Percentiles rank a stretch among this genome's conserved stretches.
Evolutionary conservation across 2,888 invertebrate species (phyloP).

Genomic region (Eilema sororculum): DNA sequence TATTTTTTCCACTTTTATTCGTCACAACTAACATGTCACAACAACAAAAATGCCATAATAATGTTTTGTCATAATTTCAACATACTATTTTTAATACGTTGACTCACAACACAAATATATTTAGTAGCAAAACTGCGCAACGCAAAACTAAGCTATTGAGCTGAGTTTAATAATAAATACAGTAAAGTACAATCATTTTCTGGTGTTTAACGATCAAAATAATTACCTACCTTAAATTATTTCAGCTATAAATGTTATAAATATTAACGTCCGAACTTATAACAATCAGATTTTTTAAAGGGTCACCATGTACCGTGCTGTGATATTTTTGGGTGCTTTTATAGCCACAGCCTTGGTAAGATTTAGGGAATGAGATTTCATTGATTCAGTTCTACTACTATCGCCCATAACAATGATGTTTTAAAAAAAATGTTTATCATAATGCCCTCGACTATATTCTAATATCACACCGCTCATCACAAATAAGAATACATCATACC

Average conservation of each 20-base stretch:
- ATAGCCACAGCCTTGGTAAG: not conserved
- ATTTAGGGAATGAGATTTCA: not conserved
- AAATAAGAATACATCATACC: too few species aligned
- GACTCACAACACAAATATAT: not conserved
- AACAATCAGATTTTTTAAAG: not conserved
- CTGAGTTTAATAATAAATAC: not conserved
- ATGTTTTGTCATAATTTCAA: not conserved
- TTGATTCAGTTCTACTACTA: not conserved
- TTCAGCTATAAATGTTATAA: not conserved
- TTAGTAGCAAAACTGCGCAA: not conserved
- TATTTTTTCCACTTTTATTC: not conserved
- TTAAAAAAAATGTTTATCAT: too few species aligned
- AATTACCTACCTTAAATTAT: not conserved
- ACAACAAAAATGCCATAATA: not conserved
- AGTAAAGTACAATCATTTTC: slow-evolving; percentile 5
- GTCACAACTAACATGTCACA: not conserved
- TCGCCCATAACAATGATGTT: too few species aligned
- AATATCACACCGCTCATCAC: too few species aligned
- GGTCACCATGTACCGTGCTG: not conserved
- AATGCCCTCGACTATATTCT: too few species aligned
- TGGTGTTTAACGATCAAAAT: slow-evolving; percentile 5
- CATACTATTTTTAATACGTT: not conserved
- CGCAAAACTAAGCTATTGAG: not conserved
- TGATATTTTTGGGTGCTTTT: not conserved
- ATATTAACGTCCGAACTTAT: not conserved